phyloP scores from a whole-genome alignment of 2,797 vertebrate species.

The Sebastes steindachneri region DNA sequence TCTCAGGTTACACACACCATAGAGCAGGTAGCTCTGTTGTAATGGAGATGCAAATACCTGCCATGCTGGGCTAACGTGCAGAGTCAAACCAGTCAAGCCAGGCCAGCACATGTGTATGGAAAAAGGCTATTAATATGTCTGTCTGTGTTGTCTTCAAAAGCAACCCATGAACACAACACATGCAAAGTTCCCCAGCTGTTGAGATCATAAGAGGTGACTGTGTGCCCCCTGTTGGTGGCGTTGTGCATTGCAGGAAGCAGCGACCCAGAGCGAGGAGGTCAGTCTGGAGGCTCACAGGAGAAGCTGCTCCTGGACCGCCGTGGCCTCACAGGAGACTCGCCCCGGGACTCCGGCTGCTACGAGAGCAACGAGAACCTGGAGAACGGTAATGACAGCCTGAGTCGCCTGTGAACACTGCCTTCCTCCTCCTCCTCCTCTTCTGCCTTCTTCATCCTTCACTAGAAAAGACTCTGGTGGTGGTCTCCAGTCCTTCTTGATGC shows the following conservation, averaged over 20 bases:
- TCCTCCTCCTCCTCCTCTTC: conserved; percentile 21
- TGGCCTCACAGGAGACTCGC: conserved; percentile 87
- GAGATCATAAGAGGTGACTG: conserved; percentile 7
- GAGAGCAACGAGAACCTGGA: conserved; percentile 96
- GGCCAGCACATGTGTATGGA: too few species aligned
- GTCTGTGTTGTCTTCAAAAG: neutral
- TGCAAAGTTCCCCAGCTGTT: neutral
- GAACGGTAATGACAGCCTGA: conserved; percentile 88
- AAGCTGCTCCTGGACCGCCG: conserved; percentile 88
- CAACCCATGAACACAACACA: neutral
- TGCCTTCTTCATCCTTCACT: conserved; percentile 37
- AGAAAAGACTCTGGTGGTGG: conserved; percentile 22
- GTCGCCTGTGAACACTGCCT: conserved; percentile 62
- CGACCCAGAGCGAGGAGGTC: conserved; percentile 81
- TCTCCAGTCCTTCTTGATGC: conserved; percentile 37
- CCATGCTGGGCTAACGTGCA: too few species aligned
- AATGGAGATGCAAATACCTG: too few species aligned
- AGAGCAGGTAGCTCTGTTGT: too few species aligned
- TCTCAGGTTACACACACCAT: too few species aligned
- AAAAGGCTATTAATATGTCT: neutral
- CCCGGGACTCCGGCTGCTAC: conserved; percentile 96
- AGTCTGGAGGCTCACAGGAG: conserved; percentile 88
- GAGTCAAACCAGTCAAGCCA: too few species aligned
- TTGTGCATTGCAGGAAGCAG: conserved; percentile 88
- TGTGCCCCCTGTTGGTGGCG: conserved; percentile 40